These are phyloP conservation scores for Tokudaia tokunoshimensis DNA, from an alignment of 2,797 vertebrate genomes.

Conservation along the genomic window DNA sequence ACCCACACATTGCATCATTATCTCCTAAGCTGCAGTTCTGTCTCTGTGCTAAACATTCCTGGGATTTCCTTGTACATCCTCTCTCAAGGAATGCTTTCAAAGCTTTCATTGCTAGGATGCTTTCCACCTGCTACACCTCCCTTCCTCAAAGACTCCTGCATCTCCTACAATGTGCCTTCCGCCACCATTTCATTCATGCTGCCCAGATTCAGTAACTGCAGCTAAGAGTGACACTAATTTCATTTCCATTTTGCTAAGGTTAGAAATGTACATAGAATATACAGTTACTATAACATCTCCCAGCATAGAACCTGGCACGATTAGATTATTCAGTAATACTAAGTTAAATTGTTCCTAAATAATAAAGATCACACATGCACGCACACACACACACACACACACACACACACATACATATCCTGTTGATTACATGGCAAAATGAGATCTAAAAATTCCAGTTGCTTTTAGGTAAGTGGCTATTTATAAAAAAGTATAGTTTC, in stretches of 20 bases:
- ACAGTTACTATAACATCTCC: neutral
- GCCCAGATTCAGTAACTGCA: neutral
- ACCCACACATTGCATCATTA: neutral
- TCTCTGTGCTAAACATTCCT: slow-evolving; percentile 1
- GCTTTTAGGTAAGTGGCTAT: neutral
- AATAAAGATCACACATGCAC: neutral
- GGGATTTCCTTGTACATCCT: neutral
- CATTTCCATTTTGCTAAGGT: neutral
- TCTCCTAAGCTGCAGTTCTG: slow-evolving; percentile 28
- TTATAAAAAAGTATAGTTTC: slow-evolving; percentile 50
- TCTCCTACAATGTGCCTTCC: neutral
- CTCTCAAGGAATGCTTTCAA: slow-evolving; percentile 43
- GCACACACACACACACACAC: too few species aligned
- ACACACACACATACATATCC: neutral
- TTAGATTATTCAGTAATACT: slow-evolving; percentile 37
- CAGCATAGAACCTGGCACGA: neutral
- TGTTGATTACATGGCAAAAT: slow-evolving; percentile 28
- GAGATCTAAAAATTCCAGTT: neutral
- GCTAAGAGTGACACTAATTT: slow-evolving; percentile 45
- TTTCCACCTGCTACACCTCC: neutral
- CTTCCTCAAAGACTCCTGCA: slow-evolving; percentile 23
- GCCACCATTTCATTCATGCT: slow-evolving; percentile 48
- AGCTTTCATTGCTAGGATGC: neutral
- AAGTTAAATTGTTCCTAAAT: slow-evolving; percentile 49
- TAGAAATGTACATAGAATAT: neutral